Conservation (phyloP, 2,113 vertebrate genomes). For the Electrona antarctica region DNA sequence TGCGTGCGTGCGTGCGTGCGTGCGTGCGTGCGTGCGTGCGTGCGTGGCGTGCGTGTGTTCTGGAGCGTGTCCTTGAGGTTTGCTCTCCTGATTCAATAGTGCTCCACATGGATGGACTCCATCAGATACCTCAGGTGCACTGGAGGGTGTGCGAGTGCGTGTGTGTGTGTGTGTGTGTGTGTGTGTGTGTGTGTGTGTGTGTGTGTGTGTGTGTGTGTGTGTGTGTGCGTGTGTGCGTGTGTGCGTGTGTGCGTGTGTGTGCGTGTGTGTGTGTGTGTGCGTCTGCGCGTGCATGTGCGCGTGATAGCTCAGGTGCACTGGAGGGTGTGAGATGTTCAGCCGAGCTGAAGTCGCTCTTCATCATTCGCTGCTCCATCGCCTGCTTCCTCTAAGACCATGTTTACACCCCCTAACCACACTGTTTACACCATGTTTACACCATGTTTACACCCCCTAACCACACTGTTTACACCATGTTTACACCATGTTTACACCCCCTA, state of each 20-base stretch:
- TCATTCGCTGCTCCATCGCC: slow-evolving; percentile 22
- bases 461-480: too few relatives aligned
- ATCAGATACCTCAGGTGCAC: slow-evolving; percentile 73
- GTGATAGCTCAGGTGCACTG: slow-evolving; percentile 69
- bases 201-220: neutral
- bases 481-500: too few relatives aligned
- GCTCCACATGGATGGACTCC: slow-evolving; percentile 78
- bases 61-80: slow-evolving; percentile 73
- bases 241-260: too few relatives aligned
- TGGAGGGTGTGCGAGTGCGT: too few relatives aligned
- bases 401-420: too few relatives aligned
- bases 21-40: slow-evolving; percentile 5
- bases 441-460: too few relatives aligned
- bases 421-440: too few relatives aligned
- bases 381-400: slow-evolving; percentile 42
- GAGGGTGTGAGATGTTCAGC: slow-evolving; percentile 70
- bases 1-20: neutral
- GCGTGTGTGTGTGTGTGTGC: too few relatives aligned
- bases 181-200: too few relatives aligned
- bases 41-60: slow-evolving; percentile 1
- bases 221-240: too few relatives aligned
- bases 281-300: too few relatives aligned
- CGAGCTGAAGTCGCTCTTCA: slow-evolving; percentile 70
- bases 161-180: too few relatives aligned
- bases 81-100: slow-evolving; percentile 77